Percentiles rank a stretch among this genome's conserved stretches.
These are phyloP conservation scores for Archaeoteleia sp. DNA, from an alignment of 2,888 invertebrate genomes.

Conservation along the genomic window DNA sequence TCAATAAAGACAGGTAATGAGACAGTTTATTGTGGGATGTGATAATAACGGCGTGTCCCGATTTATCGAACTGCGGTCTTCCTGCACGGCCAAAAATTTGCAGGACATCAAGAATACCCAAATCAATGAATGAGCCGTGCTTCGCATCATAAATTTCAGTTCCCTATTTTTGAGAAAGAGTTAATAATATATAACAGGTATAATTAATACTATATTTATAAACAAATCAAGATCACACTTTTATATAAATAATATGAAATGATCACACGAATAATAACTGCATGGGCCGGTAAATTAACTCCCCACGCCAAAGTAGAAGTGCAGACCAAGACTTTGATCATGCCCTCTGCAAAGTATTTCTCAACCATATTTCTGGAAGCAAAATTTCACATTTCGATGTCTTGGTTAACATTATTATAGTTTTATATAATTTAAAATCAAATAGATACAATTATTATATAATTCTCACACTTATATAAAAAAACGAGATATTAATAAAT, in stretches of 20 bases:
- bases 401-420: constrained; percentile 10
- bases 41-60: constrained; percentile 96
- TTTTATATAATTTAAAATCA: not conserved
- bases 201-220: no score
- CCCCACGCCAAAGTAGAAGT: constrained; percentile 99
- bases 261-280: constrained; percentile 92
- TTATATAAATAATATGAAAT: constrained; percentile 1
- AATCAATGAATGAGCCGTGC: constrained; percentile 93
- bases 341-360: constrained; percentile 91
- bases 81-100: constrained; percentile 99
- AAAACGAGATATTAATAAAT: no score
- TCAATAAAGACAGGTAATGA: constrained; percentile 94
- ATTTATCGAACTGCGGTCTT: constrained; percentile 96
- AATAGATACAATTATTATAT: no score
- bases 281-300: constrained; percentile 98
- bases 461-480: no score
- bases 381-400: constrained; percentile 17
- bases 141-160: constrained; percentile 98
- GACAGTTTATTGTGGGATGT: constrained; percentile 93
- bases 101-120: constrained; percentile 97
- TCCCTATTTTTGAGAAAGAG: constrained; percentile 78
- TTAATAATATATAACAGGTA: no score
- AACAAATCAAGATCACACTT: not conserved
- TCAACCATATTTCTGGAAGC: constrained; percentile 85
- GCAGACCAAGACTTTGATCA: constrained; percentile 92